phyloP scores from a whole-genome alignment of 1,140 invertebrate species.

The Polypedilum pembai region DNA sequence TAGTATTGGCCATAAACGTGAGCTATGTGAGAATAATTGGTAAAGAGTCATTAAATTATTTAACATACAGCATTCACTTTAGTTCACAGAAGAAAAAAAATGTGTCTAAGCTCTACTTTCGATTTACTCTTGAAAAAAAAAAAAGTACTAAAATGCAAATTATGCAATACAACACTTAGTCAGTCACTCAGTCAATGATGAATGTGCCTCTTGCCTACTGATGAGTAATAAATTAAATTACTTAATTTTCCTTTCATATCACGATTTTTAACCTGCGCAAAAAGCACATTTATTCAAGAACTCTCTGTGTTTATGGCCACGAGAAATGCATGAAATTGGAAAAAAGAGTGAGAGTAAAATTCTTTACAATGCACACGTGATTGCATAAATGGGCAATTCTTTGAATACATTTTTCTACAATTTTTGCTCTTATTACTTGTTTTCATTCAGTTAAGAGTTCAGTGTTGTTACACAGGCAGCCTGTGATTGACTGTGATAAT shows the following conservation, averaged over 20 bases:
- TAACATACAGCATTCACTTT: constrained; percentile 13
- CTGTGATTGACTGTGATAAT: too few species aligned
- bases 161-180: neutral
- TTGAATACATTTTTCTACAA: too few species aligned
- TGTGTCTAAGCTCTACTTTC: neutral
- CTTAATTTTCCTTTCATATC: constrained; percentile 24
- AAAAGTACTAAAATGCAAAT: neutral
- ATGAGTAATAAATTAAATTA: constrained; percentile 24
- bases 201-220: neutral
- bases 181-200: neutral
- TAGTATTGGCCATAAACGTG: neutral
- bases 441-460: too few species aligned
- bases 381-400: too few species aligned
- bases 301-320: neutral
- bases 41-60: constrained; percentile 23
- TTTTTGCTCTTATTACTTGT: too few species aligned
- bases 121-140: neutral
- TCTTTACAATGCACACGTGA: too few species aligned
- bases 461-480: too few species aligned
- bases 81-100: neutral
- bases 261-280: neutral
- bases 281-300: constrained; percentile 2
- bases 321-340: too few species aligned
- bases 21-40: constrained; percentile 23
- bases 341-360: too few species aligned